Evolutionary conservation across 2,888 invertebrate species (phyloP).

Genomic region (Chesias legatella): DNA sequence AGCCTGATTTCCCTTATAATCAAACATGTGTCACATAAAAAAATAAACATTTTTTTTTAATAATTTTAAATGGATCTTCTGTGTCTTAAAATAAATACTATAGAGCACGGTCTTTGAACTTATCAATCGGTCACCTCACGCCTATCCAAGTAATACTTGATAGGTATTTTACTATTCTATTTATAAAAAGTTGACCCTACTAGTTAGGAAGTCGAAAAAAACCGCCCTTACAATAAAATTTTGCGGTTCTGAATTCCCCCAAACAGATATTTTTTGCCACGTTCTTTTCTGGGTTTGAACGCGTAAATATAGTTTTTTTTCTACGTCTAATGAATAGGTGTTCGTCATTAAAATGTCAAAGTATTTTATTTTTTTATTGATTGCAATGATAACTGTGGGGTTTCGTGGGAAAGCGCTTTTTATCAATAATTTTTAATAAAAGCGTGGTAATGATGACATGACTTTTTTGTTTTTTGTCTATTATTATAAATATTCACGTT

Average conservation of each 20-base stretch:
- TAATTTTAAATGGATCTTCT: no score
- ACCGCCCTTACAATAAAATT: slow-evolving; percentile 32
- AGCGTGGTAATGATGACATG: slow-evolving; percentile 62
- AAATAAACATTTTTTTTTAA: no score
- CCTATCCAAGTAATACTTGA: no score
- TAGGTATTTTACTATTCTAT: no score
- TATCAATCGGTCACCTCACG: no score
- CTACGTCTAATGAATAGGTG: slow-evolving; percentile 41
- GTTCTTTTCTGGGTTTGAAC: slow-evolving; percentile 50
- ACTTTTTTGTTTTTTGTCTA: no score
- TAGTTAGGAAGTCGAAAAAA: slow-evolving; percentile 7
- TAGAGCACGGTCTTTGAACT: no score
- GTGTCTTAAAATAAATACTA: no score
- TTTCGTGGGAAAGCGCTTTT: slow-evolving; percentile 59
- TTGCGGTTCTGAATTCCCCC: slow-evolving; percentile 53
- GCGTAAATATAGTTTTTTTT: slow-evolving; percentile 47
- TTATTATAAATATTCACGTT: no score
- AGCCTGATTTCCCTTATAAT: no score
- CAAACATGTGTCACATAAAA: no score
- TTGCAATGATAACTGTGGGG: slow-evolving; percentile 44
- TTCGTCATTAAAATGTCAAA: slow-evolving; percentile 72
- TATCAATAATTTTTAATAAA: slow-evolving; percentile 31
- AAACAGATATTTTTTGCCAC: slow-evolving; percentile 39
- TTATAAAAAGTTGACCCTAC: no score
- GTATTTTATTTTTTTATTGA: slow-evolving; percentile 70